phyloP scores from a whole-genome alignment of 2,888 invertebrate genomes.

The Melanophora roralis region DNA sequence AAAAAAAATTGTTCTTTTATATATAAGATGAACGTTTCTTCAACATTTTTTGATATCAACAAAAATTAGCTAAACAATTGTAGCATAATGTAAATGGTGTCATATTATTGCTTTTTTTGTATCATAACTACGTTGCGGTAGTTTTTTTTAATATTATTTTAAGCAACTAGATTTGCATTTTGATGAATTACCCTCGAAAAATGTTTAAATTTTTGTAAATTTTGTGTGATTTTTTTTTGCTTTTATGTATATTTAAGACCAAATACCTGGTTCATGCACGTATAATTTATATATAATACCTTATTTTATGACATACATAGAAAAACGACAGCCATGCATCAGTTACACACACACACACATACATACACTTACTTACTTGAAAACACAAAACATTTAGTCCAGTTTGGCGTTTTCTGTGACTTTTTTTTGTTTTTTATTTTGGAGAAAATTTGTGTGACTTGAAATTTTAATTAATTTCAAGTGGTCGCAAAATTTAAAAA shows the following conservation, averaged over 20 bases:
- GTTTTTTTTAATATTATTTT: constrained; percentile 51
- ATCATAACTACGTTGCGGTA: constrained; percentile 10
- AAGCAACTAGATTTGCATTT: constrained; percentile 72
- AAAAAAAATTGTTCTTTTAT: too few species aligned
- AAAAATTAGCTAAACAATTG: too few species aligned
- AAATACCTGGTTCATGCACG: constrained; percentile 38
- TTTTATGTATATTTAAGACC: too few species aligned
- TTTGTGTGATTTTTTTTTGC: constrained; percentile 39
- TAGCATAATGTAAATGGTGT: background rate
- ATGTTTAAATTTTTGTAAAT: constrained; percentile 50
- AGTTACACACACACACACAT: background rate
- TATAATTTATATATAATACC: constrained; percentile 48
- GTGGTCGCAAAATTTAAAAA: background rate
- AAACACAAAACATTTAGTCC: constrained; percentile 36
- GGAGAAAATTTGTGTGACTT: constrained; percentile 70
- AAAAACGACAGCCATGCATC: constrained; percentile 1
- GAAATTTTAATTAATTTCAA: constrained; percentile 71
- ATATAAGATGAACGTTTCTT: too few species aligned
- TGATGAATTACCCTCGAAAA: constrained; percentile 70
- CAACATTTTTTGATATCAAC: too few species aligned
- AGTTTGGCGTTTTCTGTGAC: constrained; percentile 22
- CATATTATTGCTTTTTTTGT: background rate
- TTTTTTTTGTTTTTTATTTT: constrained; percentile 24
- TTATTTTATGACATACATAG: constrained; percentile 42
- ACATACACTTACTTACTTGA: background rate